Percentiles rank a stretch among this genome's conserved stretches.
Conservation (phyloP, 2,113 vertebrate genomes). For the Anthoscopus minutus region DNA sequence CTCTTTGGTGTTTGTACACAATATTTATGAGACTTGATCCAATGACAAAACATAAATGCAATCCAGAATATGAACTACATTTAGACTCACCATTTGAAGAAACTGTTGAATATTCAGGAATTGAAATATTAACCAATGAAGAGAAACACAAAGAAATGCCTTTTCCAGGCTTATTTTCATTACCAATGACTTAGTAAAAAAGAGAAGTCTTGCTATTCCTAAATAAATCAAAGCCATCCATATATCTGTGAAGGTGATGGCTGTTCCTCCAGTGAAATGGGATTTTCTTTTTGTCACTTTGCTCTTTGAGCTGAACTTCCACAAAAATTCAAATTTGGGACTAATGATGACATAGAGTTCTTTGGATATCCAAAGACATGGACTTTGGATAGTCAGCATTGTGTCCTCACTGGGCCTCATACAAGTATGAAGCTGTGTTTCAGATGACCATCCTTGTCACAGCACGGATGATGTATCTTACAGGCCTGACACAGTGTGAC, state of each 20-base stretch:
- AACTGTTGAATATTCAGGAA: not conserved
- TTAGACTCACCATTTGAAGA: not conserved
- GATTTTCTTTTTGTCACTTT: not conserved
- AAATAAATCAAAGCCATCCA: not conserved
- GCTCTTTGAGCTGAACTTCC: not conserved
- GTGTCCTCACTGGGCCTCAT: not conserved
- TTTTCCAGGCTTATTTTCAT: not conserved
- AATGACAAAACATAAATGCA: not conserved
- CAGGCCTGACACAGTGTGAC: not conserved
- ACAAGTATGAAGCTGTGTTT: not conserved
- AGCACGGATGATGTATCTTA: not conserved
- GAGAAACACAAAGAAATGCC: not conserved
- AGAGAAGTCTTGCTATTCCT: not conserved
- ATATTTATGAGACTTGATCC: not conserved
- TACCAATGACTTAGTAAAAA: not conserved
- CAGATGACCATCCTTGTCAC: not conserved
- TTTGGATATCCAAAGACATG: not conserved
- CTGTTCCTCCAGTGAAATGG: not conserved
- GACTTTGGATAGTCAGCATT: not conserved
- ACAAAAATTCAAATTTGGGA: not conserved
- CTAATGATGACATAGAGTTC: not conserved
- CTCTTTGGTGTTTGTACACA: not conserved
- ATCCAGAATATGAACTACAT: not conserved
- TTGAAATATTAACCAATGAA: not conserved
- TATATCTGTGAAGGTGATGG: not conserved